Conservation (phyloP, 2,113 vertebrate species). For the Dissostichus mawsoni region DNA sequence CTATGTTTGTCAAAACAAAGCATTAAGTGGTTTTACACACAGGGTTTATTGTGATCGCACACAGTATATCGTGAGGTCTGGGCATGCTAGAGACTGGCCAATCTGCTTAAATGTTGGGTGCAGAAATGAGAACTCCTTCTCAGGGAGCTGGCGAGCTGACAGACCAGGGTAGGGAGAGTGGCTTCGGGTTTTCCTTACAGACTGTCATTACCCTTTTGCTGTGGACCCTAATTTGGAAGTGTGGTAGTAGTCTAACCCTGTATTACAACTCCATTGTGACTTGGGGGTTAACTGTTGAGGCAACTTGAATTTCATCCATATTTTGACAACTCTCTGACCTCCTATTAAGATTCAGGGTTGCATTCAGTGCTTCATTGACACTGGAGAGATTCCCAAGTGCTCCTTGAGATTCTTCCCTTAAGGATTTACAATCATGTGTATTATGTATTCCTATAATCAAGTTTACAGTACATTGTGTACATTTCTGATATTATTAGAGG, state of each 20-base stretch:
- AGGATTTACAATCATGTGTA: constrained; percentile 22
- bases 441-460: constrained; percentile 13
- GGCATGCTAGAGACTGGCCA: constrained; percentile 47
- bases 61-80: constrained; percentile 58
- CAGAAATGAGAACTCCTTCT: constrained; percentile 65
- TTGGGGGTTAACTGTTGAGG: constrained; percentile 52
- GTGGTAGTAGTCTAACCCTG: constrained; percentile 78
- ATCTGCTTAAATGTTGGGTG: constrained; percentile 67
- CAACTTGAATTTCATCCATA: constrained; percentile 72
- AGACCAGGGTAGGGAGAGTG: constrained; percentile 69
- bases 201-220: constrained; percentile 78
- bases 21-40: constrained; percentile 73
- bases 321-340: constrained; percentile 78
- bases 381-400: constrained; percentile 33
- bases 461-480: neutral
- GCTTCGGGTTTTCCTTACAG: constrained; percentile 70
- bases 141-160: constrained; percentile 64
- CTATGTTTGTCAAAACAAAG: constrained; percentile 78
- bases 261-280: constrained; percentile 74
- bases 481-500: neutral
- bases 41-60: constrained; percentile 68
- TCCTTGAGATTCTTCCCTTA: constrained; percentile 25
- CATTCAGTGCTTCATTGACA: constrained; percentile 43
- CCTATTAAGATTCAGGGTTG: constrained; percentile 43
- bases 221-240: constrained; percentile 77